Evolutionary conservation across 2,113 vertebrate genomes (phyloP).

Genomic region (Poecilia latipinna): DNA sequence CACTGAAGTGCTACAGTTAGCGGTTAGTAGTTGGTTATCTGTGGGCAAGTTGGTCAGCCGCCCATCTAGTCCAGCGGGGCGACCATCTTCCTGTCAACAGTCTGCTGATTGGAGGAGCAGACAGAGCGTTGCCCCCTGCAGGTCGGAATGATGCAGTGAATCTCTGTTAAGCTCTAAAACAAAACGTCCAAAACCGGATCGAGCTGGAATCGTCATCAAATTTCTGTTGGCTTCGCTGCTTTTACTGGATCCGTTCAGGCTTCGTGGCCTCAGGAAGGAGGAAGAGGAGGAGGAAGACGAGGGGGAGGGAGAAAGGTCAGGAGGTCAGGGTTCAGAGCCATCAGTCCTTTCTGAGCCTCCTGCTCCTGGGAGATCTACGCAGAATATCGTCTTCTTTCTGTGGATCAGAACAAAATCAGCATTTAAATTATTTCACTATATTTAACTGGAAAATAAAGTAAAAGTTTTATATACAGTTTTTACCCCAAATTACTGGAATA

Average conservation of each 20-base stretch:
- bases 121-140: constrained; percentile 4
- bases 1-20: neutral
- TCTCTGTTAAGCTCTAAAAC: constrained; percentile 51
- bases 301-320: constrained; percentile 23
- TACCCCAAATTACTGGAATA: too few relatives aligned
- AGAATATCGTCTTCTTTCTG: constrained; percentile 90
- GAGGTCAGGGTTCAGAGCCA: constrained; percentile 39
- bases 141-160: constrained; percentile 71
- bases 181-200: constrained; percentile 41
- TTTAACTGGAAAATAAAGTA: too few relatives aligned
- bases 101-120: neutral
- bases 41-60: neutral
- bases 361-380: constrained; percentile 94
- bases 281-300: constrained; percentile 7
- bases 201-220: constrained; percentile 52
- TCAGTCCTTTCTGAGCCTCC: constrained; percentile 93
- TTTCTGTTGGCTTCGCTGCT: constrained; percentile 52
- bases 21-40: constrained; percentile 20
- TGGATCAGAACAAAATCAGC: neutral
- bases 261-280: constrained; percentile 48
- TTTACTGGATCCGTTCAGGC: constrained; percentile 50
- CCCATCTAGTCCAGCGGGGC: neutral
- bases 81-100: neutral
- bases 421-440: too few relatives aligned
- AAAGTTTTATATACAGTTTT: too few relatives aligned